Conservation (phyloP, 2,888 invertebrate genomes). For the Pristionchus exspectatus region DNA sequence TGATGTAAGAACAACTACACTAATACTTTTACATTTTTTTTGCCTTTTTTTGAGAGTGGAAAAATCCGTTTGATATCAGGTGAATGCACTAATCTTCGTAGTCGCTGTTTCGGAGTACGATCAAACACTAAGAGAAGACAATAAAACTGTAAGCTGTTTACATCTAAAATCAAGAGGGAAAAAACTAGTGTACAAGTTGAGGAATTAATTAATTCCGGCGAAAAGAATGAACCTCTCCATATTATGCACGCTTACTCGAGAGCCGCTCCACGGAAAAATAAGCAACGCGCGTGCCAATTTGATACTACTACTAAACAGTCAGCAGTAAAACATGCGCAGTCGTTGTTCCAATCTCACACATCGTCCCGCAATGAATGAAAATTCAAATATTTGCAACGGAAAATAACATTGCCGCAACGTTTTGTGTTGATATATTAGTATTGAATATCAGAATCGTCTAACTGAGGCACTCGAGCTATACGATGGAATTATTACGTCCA, state of each 20-base stretch:
- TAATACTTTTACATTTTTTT: constrained; percentile 93
- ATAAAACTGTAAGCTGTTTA: constrained; percentile 62
- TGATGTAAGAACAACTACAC: constrained; percentile 63
- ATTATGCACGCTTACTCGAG: too few relatives aligned
- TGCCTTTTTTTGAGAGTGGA: constrained; percentile 91
- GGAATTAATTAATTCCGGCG: too few relatives aligned
- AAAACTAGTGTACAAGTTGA: background rate
- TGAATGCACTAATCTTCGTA: constrained; percentile 73
- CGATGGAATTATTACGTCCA: constrained; percentile 65
- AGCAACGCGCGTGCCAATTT: too few relatives aligned
- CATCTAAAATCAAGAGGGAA: background rate
- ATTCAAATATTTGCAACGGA: too few relatives aligned
- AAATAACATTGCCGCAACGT: background rate
- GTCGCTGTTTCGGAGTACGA: constrained; percentile 75
- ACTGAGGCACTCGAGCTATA: constrained; percentile 74
- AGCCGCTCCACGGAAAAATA: background rate
- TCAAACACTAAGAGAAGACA: constrained; percentile 71
- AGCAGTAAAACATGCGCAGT: too few relatives aligned
- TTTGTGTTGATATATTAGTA: background rate
- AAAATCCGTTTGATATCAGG: constrained; percentile 83
- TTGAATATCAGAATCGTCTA: constrained; percentile 72
- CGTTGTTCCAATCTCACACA: too few relatives aligned
- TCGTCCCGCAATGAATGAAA: too few relatives aligned
- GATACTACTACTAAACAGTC: too few relatives aligned
- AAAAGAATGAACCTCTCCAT: too few relatives aligned